Evolutionary conservation across 2,113 vertebrate species (phyloP).

Genomic region (Sebastes fasciatus): DNA sequence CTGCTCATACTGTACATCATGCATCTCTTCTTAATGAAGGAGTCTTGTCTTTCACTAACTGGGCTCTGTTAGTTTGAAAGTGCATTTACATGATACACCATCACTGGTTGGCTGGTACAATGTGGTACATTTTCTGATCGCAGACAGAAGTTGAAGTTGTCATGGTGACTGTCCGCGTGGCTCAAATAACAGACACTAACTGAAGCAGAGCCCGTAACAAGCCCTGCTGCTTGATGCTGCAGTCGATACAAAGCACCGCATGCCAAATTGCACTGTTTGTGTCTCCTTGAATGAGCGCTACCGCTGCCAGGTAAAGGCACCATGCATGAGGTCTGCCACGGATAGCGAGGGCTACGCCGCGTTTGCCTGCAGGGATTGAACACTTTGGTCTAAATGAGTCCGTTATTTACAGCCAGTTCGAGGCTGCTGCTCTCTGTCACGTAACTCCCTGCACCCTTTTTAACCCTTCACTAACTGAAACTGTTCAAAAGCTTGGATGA

Average conservation of each 20-base stretch:
- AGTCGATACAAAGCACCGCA: slow-evolving; percentile 56
- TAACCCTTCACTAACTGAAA: slow-evolving; percentile 39
- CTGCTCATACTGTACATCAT: slow-evolving; percentile 44
- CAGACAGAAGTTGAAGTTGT: slow-evolving; percentile 14
- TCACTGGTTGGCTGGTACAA: neutral
- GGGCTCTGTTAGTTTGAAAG: slow-evolving; percentile 43
- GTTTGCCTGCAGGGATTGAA: slow-evolving; percentile 34
- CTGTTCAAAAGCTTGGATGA: neutral
- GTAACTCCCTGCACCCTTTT: neutral
- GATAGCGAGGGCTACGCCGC: neutral
- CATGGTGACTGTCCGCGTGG: slow-evolving; percentile 14
- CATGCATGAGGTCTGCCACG: slow-evolving; percentile 66
- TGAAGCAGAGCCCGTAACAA: slow-evolving; percentile 1
- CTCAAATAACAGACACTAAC: slow-evolving; percentile 36
- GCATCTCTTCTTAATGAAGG: slow-evolving; percentile 16
- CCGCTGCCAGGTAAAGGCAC: slow-evolving; percentile 28
- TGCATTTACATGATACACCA: neutral
- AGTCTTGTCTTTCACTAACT: slow-evolving; percentile 70
- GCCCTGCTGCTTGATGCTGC: slow-evolving; percentile 50
- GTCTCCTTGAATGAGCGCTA: slow-evolving; percentile 17
- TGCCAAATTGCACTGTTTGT: slow-evolving; percentile 51
- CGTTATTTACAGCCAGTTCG: slow-evolving; percentile 1
- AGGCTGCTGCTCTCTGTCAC: slow-evolving; percentile 45
- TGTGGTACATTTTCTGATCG: slow-evolving; percentile 7
- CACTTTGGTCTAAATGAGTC: slow-evolving; percentile 12